Percentiles rank a stretch among this genome's conserved stretches.
phyloP scores from a whole-genome alignment of 2,888 invertebrate genomes.

The Drosophila parthenogenetica region DNA sequence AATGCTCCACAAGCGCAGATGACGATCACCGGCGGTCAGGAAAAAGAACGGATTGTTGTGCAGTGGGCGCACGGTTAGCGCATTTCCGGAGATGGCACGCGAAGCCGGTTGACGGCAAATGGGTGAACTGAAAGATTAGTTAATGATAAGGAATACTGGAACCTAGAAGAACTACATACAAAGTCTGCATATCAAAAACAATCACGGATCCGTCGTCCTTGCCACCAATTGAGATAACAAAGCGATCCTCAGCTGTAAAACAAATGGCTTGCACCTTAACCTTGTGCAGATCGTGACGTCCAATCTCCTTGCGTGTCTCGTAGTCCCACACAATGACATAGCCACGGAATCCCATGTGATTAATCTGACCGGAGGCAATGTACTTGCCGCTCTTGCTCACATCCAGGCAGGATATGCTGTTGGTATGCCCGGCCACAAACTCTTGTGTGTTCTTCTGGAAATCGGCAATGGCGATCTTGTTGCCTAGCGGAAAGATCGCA shows the following conservation, averaged over 20 bases:
- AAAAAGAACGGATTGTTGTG: slow-evolving; percentile 88
- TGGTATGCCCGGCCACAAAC: slow-evolving; percentile 92
- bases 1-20: slow-evolving; percentile 91
- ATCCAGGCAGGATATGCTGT: slow-evolving; percentile 91
- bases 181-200: slow-evolving; percentile 91
- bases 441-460: slow-evolving; percentile 89
- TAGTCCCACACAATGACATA: slow-evolving; percentile 95
- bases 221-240: slow-evolving; percentile 94
- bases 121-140: slow-evolving; percentile 84
- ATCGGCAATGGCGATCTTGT: slow-evolving; percentile 91
- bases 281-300: slow-evolving; percentile 93
- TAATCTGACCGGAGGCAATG: slow-evolving; percentile 95
- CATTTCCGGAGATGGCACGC: slow-evolving; percentile 90
- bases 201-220: slow-evolving; percentile 95
- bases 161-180: slow-evolving; percentile 60
- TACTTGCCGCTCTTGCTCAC: slow-evolving; percentile 91
- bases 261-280: slow-evolving; percentile 93
- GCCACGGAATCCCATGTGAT: slow-evolving; percentile 95
- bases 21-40: slow-evolving; percentile 91
- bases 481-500: slow-evolving; percentile 91
- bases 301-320: slow-evolving; percentile 87
- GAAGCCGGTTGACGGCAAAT: slow-evolving; percentile 88
- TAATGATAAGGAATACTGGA: neutral
- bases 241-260: slow-evolving; percentile 92
- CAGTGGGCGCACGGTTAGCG: slow-evolving; percentile 87